Evolutionary conservation across 2,888 invertebrate genomes (phyloP).

Genomic region (Podotricha telesiphe): DNA sequence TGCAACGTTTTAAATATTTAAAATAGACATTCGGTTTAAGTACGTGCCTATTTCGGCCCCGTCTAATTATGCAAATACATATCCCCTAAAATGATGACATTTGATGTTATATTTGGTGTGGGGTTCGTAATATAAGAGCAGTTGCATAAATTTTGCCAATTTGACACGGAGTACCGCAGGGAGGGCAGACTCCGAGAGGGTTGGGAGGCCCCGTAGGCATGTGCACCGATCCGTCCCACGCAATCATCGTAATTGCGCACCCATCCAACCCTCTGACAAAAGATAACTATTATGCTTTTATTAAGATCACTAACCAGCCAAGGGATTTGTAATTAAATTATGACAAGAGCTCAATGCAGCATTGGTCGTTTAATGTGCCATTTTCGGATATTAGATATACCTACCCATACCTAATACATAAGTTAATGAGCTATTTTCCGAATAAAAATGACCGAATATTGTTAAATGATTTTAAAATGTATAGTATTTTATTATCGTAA

Average conservation of each 20-base stretch:
- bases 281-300: constrained; percentile 81
- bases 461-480: too few species aligned
- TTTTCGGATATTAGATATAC: background rate
- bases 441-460: too few species aligned
- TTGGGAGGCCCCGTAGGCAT: constrained; percentile 37
- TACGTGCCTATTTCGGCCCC: background rate
- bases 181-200: constrained; percentile 37
- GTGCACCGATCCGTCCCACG: constrained; percentile 46
- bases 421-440: background rate
- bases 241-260: constrained; percentile 64
- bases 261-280: constrained; percentile 65
- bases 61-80: constrained; percentile 61
- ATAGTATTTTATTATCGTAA: too few species aligned
- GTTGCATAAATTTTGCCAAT: constrained; percentile 82
- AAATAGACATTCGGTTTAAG: constrained; percentile 11
- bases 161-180: constrained; percentile 63
- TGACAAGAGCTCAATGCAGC: constrained; percentile 52
- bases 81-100: constrained; percentile 73
- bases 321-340: constrained; percentile 81
- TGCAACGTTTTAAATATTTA: constrained; percentile 31
- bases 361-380: constrained; percentile 15
- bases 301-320: constrained; percentile 74
- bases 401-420: background rate
- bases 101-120: constrained; percentile 64
- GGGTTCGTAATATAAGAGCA: constrained; percentile 59